phyloP scores from a whole-genome alignment of 2,113 vertebrate genomes.

The Coturnix japonica region DNA sequence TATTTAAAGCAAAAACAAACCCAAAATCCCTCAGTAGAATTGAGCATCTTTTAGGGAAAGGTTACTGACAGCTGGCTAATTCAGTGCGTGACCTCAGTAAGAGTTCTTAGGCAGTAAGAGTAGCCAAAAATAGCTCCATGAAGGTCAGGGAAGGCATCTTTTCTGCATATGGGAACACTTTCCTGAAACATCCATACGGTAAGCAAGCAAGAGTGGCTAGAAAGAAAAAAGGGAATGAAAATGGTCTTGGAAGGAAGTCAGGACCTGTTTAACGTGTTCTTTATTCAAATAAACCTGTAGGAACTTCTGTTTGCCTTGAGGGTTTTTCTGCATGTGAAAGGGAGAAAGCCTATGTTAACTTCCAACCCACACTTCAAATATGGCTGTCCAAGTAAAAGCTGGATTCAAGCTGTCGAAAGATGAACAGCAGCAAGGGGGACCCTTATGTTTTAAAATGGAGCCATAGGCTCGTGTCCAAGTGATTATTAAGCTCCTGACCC shows the following conservation, averaged over 20 bases:
- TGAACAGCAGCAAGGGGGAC: background rate
- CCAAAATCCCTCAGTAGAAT: background rate
- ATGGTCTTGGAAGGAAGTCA: background rate
- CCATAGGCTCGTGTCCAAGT: background rate
- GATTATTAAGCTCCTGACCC: conserved; percentile 14
- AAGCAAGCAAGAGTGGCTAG: background rate
- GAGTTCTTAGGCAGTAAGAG: conserved; percentile 21
- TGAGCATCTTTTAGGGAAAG: background rate
- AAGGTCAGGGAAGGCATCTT: conserved; percentile 42
- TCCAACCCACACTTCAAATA: background rate
- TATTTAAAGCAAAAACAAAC: background rate
- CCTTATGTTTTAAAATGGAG: conserved; percentile 4
- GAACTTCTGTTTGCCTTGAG: background rate
- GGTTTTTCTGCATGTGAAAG: background rate
- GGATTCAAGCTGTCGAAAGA: background rate
- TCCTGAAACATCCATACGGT: background rate
- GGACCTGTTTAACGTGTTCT: background rate
- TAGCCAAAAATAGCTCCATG: conserved; percentile 52
- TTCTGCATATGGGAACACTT: background rate
- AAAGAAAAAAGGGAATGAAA: background rate
- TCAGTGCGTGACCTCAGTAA: background rate
- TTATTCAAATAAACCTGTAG: background rate
- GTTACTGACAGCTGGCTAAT: background rate
- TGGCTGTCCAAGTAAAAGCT: background rate
- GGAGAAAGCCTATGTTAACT: background rate